Base-by-base conservation (phyloP, 2,113 vertebrate species). In the Gadus macrocephalus region DNA sequence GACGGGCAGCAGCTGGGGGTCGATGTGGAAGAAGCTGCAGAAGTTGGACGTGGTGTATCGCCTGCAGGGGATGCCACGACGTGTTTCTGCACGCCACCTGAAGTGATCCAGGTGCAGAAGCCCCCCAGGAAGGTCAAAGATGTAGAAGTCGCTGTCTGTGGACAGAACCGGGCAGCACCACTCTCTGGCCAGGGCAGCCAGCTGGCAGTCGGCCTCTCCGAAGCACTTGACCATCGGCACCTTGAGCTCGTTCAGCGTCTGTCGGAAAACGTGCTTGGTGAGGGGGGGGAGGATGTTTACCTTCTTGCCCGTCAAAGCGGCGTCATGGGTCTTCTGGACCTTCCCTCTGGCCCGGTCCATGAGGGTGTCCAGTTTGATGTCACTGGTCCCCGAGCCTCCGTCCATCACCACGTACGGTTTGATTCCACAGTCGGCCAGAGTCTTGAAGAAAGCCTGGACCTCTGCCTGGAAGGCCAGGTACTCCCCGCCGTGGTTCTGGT, bases 91-190 rank as follows among this genome's bases (percentile, higher is more conserved):
- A n/a, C 25, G 56, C 96, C 96, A 97, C 20, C 84, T 81, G 81
- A 98, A 96, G 59, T 91, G 76, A 14, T 28, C 71, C 15, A 92
- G 62, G 0, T 93, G 94, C 81, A 93, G 88, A 75, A 93, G 88
- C 0, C 95, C 96, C 12, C 16, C 83, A 1, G 80, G 82, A 28
- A 96, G 79, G 49, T 93, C 86, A 77, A 95, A 97, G 64, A 96
- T 88, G 78, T 84, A 96, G 71, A 98, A 98, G 84, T 97, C 95
- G 64, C 93, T 96, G 74, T 97, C 94, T 0, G 86, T 81, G 0
- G 95, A 93, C 2, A 97, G 87, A 14, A 97, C 91, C 0, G 95
- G 94, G 62, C 95, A 97, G 22, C 78, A 70, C 95, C 95, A 96
- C 22, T 91, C 80, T 42, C 83, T 88, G 58, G 95, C 96, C 68